Base-by-base conservation (phyloP, 2,113 vertebrate species). In the Fulica atra region DNA sequence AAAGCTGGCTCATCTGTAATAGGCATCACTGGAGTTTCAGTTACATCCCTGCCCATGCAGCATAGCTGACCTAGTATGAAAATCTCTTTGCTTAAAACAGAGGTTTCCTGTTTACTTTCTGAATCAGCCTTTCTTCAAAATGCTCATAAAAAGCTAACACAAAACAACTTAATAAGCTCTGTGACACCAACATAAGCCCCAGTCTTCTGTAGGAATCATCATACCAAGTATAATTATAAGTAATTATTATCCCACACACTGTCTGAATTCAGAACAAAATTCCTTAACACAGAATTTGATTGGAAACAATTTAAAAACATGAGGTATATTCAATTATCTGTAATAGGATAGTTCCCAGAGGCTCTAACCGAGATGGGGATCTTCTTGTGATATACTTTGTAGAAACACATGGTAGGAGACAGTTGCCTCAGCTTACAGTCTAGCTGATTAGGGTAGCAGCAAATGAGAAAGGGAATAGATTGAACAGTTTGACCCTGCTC, bases 221-320 rank as follows among this genome's bases (percentile, higher is more conserved):
- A 50, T 53, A 89, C 13, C 21, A 68, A 56, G 6, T 53, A 44
- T 63, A 86, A 79, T 86, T 77, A 28, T 66, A 91, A 88, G 56
- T 50, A 73, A 86, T 88, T 72, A 53, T 80, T 73, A 77, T 46
- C 54, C 21, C 20, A 19, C 31, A 83, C 14, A 73, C 3, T 60
- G 48, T 31, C 29, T 81, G 65, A 91, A 91, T 57, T 84, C 38
- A 89, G 61, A 81, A 81, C 11, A 71, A 76, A 84, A 50, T 28
- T 50, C 24, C 81, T 81, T n/a, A 89, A 76, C 35, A 89, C 14
- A 50, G 72, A 76, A 79, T 69, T 92, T 64, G 15, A 89, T 50
- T 57, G 9, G 48, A 94, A 95, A 91, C 7, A 38, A 48, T 65
- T 91, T 85, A 29, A 94, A 94, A 93, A 61, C 36, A 82, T 82